Percentiles rank a stretch among this genome's conserved stretches.
Evolutionary conservation across 2,113 vertebrate genomes (phyloP).

Genomic region (human): GRCh38 chr1:56725501-56726000

Average conservation of each 20-base stretch:
- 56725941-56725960: neutral
- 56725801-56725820: neutral
- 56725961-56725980: neutral
- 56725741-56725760: neutral
- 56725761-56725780: neutral
- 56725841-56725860: neutral
- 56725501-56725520: neutral
- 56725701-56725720: slow-evolving; percentile 18
- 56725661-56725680: slow-evolving; percentile 29
- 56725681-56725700: slow-evolving; percentile 22
- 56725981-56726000: neutral
- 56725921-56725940: neutral
- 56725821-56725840: neutral
- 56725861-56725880: neutral
- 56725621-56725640: neutral
- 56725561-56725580: neutral
- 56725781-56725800: neutral
- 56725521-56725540: neutral
- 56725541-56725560: neutral
- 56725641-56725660: slow-evolving; percentile 7
- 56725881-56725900: neutral
- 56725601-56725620: neutral
- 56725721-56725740: neutral
- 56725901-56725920: neutral
- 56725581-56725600: neutral